Evolutionary conservation across 2,888 invertebrate species (phyloP).

Genomic region (Eilema sororculum): DNA sequence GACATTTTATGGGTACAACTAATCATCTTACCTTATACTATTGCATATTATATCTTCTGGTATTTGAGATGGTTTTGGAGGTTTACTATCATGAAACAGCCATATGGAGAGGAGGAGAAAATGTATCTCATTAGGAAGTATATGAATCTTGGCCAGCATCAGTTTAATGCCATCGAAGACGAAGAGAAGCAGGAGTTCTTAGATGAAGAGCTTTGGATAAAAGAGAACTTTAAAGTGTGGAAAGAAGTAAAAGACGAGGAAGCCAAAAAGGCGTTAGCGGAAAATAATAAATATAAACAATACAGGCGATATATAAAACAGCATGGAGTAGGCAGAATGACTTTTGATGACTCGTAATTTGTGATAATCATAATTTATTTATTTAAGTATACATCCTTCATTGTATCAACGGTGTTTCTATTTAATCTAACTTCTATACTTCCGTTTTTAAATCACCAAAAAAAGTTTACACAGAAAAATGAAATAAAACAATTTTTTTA

Average conservation of each 20-base stretch:
- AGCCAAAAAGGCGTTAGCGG: constrained; percentile 93
- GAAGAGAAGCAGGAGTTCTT: constrained; percentile 91
- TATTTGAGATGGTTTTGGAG: constrained; percentile 93
- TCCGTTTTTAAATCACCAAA: constrained; percentile 39
- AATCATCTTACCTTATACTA: constrained; percentile 92
- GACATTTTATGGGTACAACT: constrained; percentile 95
- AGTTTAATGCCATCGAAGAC: constrained; percentile 92
- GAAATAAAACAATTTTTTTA: constrained; percentile 71
- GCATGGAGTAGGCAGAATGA: constrained; percentile 95
- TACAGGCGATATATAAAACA: constrained; percentile 96
- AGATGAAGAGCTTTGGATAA: constrained; percentile 92
- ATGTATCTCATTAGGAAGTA: constrained; percentile 93
- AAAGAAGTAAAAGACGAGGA: constrained; percentile 94
- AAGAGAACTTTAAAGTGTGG: constrained; percentile 93
- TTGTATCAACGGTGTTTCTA: constrained; percentile 25
- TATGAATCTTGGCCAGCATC: constrained; percentile 91
- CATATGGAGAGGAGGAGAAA: constrained; percentile 94
- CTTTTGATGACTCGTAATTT: constrained; percentile 92
- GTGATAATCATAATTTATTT: constrained; percentile 33
- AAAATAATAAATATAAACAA: constrained; percentile 95
- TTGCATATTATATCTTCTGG: constrained; percentile 91
- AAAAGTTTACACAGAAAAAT: constrained; percentile 40
- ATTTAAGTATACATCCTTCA: constrained; percentile 32
- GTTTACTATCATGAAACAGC: constrained; percentile 91
- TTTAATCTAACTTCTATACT: constrained; percentile 28